Percentiles rank a stretch among this genome's conserved stretches.
Evolutionary conservation across 2,113 vertebrate species (phyloP).

Genomic region (Ardeotis arabs): DNA sequence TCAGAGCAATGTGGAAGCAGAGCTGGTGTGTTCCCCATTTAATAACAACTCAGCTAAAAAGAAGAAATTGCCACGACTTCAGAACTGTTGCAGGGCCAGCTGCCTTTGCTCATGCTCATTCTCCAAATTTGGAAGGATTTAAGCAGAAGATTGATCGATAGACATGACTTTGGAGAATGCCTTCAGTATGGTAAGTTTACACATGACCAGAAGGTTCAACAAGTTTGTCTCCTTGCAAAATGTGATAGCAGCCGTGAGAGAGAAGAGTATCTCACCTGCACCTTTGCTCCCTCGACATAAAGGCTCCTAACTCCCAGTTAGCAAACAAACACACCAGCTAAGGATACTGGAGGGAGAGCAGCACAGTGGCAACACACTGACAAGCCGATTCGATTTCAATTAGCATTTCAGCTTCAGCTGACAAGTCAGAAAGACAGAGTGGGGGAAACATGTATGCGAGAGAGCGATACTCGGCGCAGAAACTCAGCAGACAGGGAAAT

Average conservation of each 20-base stretch:
- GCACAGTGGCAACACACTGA: conserved; percentile 11
- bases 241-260: background rate
- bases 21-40: background rate
- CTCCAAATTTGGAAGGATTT: background rate
- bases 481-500: conserved; percentile 27
- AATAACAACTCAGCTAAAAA: background rate
- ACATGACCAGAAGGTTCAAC: background rate
- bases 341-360: background rate
- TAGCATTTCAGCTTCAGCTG: conserved; percentile 60
- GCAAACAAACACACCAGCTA: background rate
- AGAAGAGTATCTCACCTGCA: background rate
- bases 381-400: conserved; percentile 60
- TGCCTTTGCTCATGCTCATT: background rate
- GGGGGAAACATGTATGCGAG: background rate
- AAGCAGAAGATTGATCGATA: background rate
- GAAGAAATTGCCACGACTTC: background rate
- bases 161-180: background rate
- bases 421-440: conserved; percentile 49
- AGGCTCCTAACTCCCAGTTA: background rate
- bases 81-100: background rate
- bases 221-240: accelerated
- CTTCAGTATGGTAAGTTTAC: background rate
- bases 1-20: background rate
- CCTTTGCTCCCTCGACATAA: background rate
- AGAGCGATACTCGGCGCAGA: background rate